A percentile compares a stretch with the other conserved stretches of the same genome.
Conservation (phyloP, 2,797 vertebrate genomes). For the Sebastes melanostomus region DNA sequence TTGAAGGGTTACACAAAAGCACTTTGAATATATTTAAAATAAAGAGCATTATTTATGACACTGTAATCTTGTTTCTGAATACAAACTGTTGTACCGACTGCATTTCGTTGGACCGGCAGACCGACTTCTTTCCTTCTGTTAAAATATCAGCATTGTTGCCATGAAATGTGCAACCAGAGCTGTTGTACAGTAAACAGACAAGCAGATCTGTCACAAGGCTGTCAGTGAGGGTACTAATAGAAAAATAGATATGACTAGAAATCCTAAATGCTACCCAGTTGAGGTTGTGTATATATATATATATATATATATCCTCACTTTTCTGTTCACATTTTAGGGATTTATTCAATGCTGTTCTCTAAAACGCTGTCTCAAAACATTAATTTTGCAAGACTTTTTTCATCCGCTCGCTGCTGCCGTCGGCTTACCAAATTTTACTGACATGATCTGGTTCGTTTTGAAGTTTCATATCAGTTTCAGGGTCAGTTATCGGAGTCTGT, state of each 20-base stretch:
- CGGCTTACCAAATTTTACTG: conserved; percentile 4
- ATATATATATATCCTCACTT: neutral
- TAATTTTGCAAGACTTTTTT: neutral
- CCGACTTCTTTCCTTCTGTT: neutral
- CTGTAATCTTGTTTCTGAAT: neutral
- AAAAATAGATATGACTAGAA: neutral
- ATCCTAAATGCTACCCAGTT: neutral
- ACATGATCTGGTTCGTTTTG: conserved; percentile 41
- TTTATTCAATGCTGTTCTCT: neutral
- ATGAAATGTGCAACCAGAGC: neutral
- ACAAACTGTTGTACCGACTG: neutral
- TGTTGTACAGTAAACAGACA: neutral
- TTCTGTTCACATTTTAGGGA: neutral
- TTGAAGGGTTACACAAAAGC: neutral
- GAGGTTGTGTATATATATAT: neutral
- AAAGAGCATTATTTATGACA: neutral
- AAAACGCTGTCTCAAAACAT: neutral
- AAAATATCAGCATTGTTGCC: neutral
- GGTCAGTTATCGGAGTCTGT: conserved; percentile 37
- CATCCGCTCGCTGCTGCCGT: neutral
- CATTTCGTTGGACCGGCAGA: neutral
- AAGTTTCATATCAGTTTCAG: conserved; percentile 29
- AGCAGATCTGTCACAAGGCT: neutral
- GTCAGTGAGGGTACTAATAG: no score
- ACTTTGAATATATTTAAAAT: neutral